Evolutionary conservation across 2,113 vertebrate genomes (phyloP), one percentile per base, ranked within the genome.

Genomic region (Prinia subflava): DNA sequence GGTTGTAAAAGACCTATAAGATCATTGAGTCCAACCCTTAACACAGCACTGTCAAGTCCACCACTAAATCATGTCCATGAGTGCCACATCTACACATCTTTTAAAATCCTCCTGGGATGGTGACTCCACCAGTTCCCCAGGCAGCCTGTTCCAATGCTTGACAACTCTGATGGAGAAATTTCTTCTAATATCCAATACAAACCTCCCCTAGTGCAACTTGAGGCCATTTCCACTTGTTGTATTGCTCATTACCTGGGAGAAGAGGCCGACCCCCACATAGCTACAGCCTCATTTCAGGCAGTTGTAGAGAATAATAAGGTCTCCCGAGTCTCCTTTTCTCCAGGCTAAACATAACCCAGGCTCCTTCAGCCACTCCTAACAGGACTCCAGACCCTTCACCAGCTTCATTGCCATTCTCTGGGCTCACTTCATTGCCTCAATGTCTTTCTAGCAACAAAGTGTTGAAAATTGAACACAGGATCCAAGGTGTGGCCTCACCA

Each of bases 251-350:
- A 82, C 21, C 13, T 75, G 30, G 28, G 25, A 47, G 24, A 30
- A 75, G 62, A 30, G 16, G 20, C 28, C 0, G 1, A n/a, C 13
- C 2, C 39, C 13, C 17, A 46, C 9, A 14, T 27, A 14, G n/a
- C 13, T 41, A 25, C 20, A 25, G 0, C 4, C 44, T 39, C 33
- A 33, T 59, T 75, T 18, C 69, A 46, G 19, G 15, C 7, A 59
- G 46, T 9, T 18, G 10, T 39, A 53, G 13, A 4, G 37, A 39
- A 9, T 6, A 2, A 25, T 25, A 46, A 67, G 20, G 28, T 67
- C 39, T 39, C 46, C 9, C 3, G 11, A 52, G 19, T 13, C 46
- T 39, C 23, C 33, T 53, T 55, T 74, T 21, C 60, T 67, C 14
- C n/a, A 41, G 30, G 16, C 16, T 47, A n/a, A 60, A 41, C 24